Evolutionary conservation across 2,113 vertebrate genomes (phyloP).

Genomic region (Glaucidium brasilianum): DNA sequence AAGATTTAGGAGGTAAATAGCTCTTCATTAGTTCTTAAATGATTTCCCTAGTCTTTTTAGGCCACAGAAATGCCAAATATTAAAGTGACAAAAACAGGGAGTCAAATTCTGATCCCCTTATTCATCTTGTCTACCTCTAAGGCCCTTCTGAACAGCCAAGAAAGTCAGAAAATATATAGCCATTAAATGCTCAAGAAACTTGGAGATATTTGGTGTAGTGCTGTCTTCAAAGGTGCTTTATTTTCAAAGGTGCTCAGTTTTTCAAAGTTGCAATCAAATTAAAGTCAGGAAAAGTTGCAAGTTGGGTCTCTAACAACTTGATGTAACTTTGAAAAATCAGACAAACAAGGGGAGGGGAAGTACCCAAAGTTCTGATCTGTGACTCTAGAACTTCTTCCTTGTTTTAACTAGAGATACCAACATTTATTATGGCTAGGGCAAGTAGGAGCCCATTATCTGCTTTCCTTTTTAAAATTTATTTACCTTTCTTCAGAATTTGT

Average conservation of each 20-base stretch:
- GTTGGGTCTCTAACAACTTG: not conserved
- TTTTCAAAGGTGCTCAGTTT: not conserved
- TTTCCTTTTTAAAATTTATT: not conserved
- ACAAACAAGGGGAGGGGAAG: not conserved
- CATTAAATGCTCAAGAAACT: not conserved
- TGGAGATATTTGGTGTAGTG: not conserved
- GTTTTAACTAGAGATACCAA: not conserved
- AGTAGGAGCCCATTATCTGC: not conserved
- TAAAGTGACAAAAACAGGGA: slow-evolving; percentile 67
- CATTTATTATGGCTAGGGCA: not conserved
- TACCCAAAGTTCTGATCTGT: not conserved
- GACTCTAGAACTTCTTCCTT: not conserved
- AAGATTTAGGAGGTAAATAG: slow-evolving; percentile 81
- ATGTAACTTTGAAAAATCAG: not conserved
- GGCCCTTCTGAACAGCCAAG: not conserved
- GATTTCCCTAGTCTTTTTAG: slow-evolving; percentile 72
- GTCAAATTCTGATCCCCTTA: slow-evolving; percentile 23
- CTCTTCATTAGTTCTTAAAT: slow-evolving; percentile 82
- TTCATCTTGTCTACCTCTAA: not conserved
- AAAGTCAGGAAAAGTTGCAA: not conserved
- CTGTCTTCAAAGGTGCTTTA: not conserved
- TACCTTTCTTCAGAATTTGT: not conserved
- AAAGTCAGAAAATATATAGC: not conserved
- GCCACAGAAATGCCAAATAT: slow-evolving; percentile 76
- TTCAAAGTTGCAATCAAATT: not conserved